These are phyloP conservation scores for Capitella teleta DNA, from an alignment of 1,140 invertebrate genomes.

Conservation along the genomic window DNA sequence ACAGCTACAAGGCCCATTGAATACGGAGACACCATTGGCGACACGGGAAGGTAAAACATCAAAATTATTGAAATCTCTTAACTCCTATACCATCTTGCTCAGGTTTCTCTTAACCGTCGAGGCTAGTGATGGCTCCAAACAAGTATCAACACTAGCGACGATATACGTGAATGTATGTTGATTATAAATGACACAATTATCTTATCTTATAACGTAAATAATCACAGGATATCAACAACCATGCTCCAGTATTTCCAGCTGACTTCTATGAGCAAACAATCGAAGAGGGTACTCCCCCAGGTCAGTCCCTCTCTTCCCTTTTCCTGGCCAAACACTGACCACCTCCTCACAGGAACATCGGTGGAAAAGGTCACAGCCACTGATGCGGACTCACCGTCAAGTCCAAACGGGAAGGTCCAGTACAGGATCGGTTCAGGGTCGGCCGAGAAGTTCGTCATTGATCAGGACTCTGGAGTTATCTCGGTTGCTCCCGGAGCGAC, in stretches of 20 bases:
- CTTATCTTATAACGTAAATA: no score
- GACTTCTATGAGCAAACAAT: not conserved
- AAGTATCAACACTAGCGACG: no score
- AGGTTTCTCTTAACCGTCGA: no score
- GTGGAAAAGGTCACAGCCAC: not conserved
- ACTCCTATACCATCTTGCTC: no score
- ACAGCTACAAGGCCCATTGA: conserved; percentile 1
- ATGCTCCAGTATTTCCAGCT: not conserved
- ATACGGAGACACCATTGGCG: not conserved
- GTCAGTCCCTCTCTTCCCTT: not conserved
- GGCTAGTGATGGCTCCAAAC: no score
- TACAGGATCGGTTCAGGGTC: conserved; percentile 79
- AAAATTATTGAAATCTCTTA: no score
- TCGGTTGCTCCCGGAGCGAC: conserved; percentile 72
- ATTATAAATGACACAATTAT: no score
- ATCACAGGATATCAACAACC: conserved; percentile 3
- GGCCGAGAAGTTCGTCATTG: conserved; percentile 83
- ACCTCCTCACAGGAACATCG: not conserved
- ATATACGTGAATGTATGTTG: no score
- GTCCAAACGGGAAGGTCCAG: conserved; percentile 38
- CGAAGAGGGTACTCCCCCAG: conserved; percentile 12
- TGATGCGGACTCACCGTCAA: not conserved
- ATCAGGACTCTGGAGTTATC: conserved; percentile 67
- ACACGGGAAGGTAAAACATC: not conserved
- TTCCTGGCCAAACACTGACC: no score